Evolutionary conservation across 2,888 invertebrate species (phyloP), one percentile per base, ranked within the genome.

Genomic region (Anorthoa munda): DNA sequence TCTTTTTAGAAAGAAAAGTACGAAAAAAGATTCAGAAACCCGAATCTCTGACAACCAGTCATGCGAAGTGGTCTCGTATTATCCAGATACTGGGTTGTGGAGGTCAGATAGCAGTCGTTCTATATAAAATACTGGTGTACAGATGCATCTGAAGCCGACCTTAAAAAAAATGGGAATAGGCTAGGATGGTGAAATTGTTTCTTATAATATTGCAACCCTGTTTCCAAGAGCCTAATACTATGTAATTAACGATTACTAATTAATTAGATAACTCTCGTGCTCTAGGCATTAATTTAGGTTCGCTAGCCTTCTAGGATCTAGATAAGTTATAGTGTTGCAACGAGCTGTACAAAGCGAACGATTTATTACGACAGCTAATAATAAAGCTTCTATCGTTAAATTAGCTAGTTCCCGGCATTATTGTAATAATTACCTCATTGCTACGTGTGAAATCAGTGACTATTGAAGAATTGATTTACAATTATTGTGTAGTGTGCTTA

Each of bases 271-370:
- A n/a, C 2, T 31, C 0, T 46, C 15, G 39, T 18, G 60, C 21
- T 46, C 23, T 18, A n/a, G 4, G 31, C 48, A 26, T 39, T 5
- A 50, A 50, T 59, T 50, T 21, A 67, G 48, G n/a, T 51, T 45
- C 13, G 23, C 39, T 18, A 55, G 15, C 60, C 17, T 4, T 60
- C 48, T 23, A 23, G 5, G 26, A 61, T 66, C 59, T 51, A 66
- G 75, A 75, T 75, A 75, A 45, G 18, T 61, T 23, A 61, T 21
- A 31, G 13, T 55, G 18, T 66, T 55, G 75, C 48, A 75, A 75
- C 5, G 21, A 4, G 18, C 55, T 11, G 11, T 23, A 17, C 7
- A 11, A 31, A 55, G 7, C 21, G 18, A 60, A 53, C 11, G 9
- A 75, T 46, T 50, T 75, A 61, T 61, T 75, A 46, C 26, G 39